Base-by-base conservation (phyloP, 2,113 vertebrate species). In the Sapayoa aenigma region DNA sequence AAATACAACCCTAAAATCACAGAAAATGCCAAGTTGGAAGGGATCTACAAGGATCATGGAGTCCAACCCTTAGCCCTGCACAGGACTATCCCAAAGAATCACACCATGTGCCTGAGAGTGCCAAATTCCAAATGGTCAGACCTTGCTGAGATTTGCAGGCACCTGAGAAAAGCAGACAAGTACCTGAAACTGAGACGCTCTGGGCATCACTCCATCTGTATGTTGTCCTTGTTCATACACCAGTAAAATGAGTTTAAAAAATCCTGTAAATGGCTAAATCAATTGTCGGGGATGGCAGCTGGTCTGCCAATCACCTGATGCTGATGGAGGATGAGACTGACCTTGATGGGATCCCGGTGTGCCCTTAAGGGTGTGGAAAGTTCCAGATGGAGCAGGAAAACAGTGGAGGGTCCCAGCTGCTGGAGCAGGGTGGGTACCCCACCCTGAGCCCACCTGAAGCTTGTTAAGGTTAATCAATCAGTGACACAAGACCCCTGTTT, bases 121-220 rank as follows among this genome's bases (percentile, higher is more conserved):
- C 30, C 19, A 11, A 63, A 41, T 25, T 42, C 3, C 1, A 87
- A 78, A 81, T 78, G 4, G 73, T 77, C 28, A 77, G 35, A 44
- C 39, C 31, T 41, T 47, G 31, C 41, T 35, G 71, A 60, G 74
- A 49, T 53, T 25, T 53, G 37, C 53, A 56, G 41, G 28, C 25
- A 76, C 35, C 10, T 44, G 21, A 68, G 69, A 76, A 69, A 6
- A 58, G 83, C 7, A 41, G 53, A 31, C 6, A 16, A 18, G 44
- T 68, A 71, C 47, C 39, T 5, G 0, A 62, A 79, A 55, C 67
- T 0, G 0, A 75, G 71, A 42, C 31, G 44, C 0, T 2, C 7
- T 31, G 56, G 30, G 21, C 24, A 55, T 52, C 14, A 28, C n/a
- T 83, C 63, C 44, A 66, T 52, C n/a, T 84, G 41, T 59, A 33